Evolutionary conservation across 53 echinoderm and acorn worm genomes (phyloP), one percentile per base, ranked within the genome.

Genomic region (Stichopus horrens): DNA sequence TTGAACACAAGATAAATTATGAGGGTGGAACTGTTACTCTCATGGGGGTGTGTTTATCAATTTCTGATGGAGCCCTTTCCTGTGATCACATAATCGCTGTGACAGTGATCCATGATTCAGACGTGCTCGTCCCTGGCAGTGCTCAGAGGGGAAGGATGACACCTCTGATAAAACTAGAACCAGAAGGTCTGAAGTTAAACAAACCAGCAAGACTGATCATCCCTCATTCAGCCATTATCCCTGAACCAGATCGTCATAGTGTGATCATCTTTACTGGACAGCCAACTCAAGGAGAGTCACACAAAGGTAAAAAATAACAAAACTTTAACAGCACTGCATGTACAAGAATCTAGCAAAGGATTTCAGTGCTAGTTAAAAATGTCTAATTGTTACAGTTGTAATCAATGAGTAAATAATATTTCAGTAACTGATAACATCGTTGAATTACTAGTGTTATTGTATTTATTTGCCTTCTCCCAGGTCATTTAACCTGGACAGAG

Each of bases 181-280:
- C 81, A 52, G 52, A 52, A 21, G 81, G 81, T 18, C 57, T 56
- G 4, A 55, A 18, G 37, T 81, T 81, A 10, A 55, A 57, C 8
- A 81, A 81, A 7, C 81, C 55, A 19, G 55, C n/a, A 7, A 16
- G 8, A 18, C 57, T 81, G 76, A 76, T 52, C 6, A 23, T 76
- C 10, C 76, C 76, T 8, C 76, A 76, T 23, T 76, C 76, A 11
- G 81, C 81, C n/a, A 18, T 81, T 8, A 81, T 81, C 57, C 57
- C 57, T 16, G 81, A 81, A 19, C 56, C 81, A 56, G 81, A 81
- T 13, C 0, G 18, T 18, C 81, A 81, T n/a, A 16, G n/a, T 52
- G 81, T 81, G 9, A 8, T 57, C 55, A 21, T 81, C 7, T 81
- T 52, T 57, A 16, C 81, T 57, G 81, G 55, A 18, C 55, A 16